A percentile compares a stretch with the other conserved stretches of the same genome.
Conservation (phyloP, 2,888 invertebrate genomes). For the Netelia melanura region DNA sequence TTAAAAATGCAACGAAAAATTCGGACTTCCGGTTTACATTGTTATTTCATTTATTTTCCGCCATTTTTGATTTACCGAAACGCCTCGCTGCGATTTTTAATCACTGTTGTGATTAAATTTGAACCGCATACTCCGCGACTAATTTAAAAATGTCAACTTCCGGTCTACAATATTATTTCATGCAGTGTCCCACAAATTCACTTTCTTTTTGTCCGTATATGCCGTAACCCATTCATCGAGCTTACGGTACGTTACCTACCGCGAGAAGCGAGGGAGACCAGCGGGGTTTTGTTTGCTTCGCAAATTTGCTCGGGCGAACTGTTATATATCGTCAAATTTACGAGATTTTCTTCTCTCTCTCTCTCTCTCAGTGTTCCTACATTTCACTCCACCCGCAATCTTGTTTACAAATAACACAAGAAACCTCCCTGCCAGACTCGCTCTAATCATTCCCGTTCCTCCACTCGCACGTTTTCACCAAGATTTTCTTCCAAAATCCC, state of each 20-base stretch:
- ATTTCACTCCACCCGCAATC: constrained; percentile 60
- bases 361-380: constrained; percentile 67
- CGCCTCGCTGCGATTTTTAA: too few species aligned
- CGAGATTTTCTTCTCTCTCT: constrained; percentile 65
- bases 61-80: too few species aligned
- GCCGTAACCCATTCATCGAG: background rate
- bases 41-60: too few species aligned
- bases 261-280: background rate
- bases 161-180: too few species aligned
- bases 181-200: too few species aligned
- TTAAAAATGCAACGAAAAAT: too few species aligned
- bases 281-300: constrained; percentile 72
- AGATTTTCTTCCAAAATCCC: constrained; percentile 10
- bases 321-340: constrained; percentile 76
- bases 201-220: background rate
- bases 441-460: constrained; percentile 38
- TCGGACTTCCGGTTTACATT: too few species aligned
- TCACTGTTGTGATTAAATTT: too few species aligned
- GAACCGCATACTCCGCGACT: too few species aligned
- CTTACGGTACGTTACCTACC: background rate
- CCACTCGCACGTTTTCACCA: constrained; percentile 33
- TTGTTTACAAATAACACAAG: constrained; percentile 67
- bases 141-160: too few species aligned
- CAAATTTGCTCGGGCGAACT: constrained; percentile 76
- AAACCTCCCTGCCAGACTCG: constrained; percentile 22